Base-by-base conservation (phyloP, 2,888 invertebrate species). In the Hyles lineata region DNA sequence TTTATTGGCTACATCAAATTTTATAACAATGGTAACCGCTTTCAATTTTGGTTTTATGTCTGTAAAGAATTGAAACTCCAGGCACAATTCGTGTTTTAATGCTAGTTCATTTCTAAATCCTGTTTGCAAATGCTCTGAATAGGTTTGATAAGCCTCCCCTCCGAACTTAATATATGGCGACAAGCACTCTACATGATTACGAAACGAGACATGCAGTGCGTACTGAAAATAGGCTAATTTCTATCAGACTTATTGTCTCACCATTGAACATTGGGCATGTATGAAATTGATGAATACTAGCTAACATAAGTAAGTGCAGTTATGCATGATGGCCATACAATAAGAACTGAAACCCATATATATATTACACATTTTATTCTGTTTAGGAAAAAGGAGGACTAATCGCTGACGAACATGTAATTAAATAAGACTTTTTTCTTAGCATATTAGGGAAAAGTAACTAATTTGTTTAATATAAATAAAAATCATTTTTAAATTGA, bases 131-230 rank as follows among this genome's bases (percentile, higher is more conserved):
- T 83, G 82, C 83, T 88, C 84, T 84, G 85, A 85, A 87, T 86
- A 80, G 78, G 80, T 75, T 78, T 83, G 80, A 82, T 87, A 87
- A 88, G 83, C 85, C 87, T 82, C 84, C 83, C 82, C 85, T 85
- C 83, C 86, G 87, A 90, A 89, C 87, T 85, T 88, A 91, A 93
- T 91, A 90, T 91, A 93, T 90, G 88, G 90, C 87, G 91, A 90
- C 91, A 89, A 88, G 88, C 92, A 94, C 93, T 94, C 91, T 85
- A 86, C 87, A 78, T 88, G 90, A 94, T 93, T 93, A 91, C 88
- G 86, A 82, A 82, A 80, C 83, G 70, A 79, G 67, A 50, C 78
- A 76, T 76, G 76, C 75, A 67, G 67, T 67, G 50, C 17, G 67
- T 67, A 67, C 50, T 67, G 67, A 50, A 63, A 50, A 50, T 67